Evolutionary conservation across 2,797 vertebrate species (phyloP), one percentile per base, ranked within the genome.

Genomic region (Scleropages formosus): DNA sequence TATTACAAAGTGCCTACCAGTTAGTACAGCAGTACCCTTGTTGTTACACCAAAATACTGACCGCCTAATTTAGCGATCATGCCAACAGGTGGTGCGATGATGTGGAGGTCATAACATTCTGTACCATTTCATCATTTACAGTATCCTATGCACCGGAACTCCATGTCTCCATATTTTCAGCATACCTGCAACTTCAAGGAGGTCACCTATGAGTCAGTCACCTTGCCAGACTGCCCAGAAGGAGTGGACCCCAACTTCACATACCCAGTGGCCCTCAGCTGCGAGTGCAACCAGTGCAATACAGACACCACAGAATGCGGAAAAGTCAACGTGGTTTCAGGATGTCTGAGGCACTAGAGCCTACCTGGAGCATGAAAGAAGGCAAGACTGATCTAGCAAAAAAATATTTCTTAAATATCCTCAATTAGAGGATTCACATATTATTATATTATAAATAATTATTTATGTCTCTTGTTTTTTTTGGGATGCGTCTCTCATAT

Each of bases 181-280:
- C 83, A 83, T 3, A 85, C 82, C 62, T 99, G 97, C 64, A 95
- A 91, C 75, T 93, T 93, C 82, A 94, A 89, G 44, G 93, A 95
- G 66, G 87, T 95, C 81, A 75, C 76, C 68, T 95, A 98, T 0
- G 91, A 96, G 88, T 94, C 91, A 0, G 88, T 92, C 70, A 87
- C 88, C 81, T 83, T 96, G 26, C 86, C 93, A 0, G 94, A 92
- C 73, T 98, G 97, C 46, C 86, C 90, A 0, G 81, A 83, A 26
- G 89, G 89, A 0, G 84, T 87, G 0, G 88, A 94, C 62, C 90
- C 91, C 0, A 80, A 87, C 62, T 91, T 96, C 76, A 91, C 87
- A 0, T 96, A 96, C 72, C 96, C 95, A 0, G 93, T 96, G 80
- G 96, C 96, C 74, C 91, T 88, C 4, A 91, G 83, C 59, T 98